Conservation (phyloP, 2,888 invertebrate genomes). For the Campoplex capitator region DNA sequence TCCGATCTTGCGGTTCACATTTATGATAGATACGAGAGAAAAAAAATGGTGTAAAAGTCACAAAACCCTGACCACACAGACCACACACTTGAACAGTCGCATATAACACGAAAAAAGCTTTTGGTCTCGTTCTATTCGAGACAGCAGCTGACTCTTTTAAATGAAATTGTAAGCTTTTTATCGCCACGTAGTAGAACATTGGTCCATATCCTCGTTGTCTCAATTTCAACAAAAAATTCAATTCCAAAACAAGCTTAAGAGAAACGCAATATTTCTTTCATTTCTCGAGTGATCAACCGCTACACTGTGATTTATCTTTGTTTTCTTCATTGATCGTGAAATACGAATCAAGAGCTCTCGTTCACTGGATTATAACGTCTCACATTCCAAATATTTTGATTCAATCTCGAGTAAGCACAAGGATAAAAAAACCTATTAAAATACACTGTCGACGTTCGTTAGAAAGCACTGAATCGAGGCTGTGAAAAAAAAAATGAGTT, state of each 20-base stretch:
- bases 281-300: constrained; percentile 59
- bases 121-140: constrained; percentile 62
- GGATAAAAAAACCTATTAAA: neutral
- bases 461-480: constrained; percentile 65
- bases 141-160: constrained; percentile 59
- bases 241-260: constrained; percentile 56
- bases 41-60: constrained; percentile 51
- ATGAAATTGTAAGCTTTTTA: constrained; percentile 65
- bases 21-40: constrained; percentile 41
- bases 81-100: constrained; percentile 40
- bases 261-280: constrained; percentile 36
- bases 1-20: constrained; percentile 51
- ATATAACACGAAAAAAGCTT: constrained; percentile 57
- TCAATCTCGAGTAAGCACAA: constrained; percentile 53
- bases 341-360: neutral
- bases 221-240: constrained; percentile 50
- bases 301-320: constrained; percentile 40
- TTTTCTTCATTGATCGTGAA: constrained; percentile 2
- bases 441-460: constrained; percentile 54
- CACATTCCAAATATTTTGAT: constrained; percentile 62
- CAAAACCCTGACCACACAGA: neutral
- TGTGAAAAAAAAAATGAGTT: constrained; percentile 58
- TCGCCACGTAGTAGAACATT: constrained; percentile 65
- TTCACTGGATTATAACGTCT: constrained; percentile 17
- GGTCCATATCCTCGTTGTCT: constrained; percentile 50